Evolutionary conservation across 2,888 invertebrate species (phyloP), one percentile per base, ranked within the genome.

Genomic region (Hypena proboscidalis): DNA sequence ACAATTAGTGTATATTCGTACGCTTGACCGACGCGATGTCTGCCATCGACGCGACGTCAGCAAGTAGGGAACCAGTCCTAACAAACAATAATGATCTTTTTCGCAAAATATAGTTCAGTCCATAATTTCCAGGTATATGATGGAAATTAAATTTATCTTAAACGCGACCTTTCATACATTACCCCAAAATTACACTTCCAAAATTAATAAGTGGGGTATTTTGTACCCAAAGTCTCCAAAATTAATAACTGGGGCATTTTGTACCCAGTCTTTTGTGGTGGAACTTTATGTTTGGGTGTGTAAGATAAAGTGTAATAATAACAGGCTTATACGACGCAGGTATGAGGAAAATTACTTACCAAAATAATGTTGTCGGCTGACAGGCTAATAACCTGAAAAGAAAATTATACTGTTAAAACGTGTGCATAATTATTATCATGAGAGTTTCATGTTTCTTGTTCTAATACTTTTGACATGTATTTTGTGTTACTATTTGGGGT

Each of bases 121-220:
- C 11, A 48, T 55, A 17, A 25, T 42, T 7, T 45, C 46, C 9
- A 53, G 32, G 30, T 51, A 39, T 40, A 38, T 32, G 53, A 56
- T 57, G 42, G 38, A 48, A 60, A 42, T 60, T 57, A 64, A 62
- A 64, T 62, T 47, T 64, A 40, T 49, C 44, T 39, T 33, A 13
- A 53, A 51, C 47, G 54, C 47, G 43, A 43, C 30, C 41, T 53
- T 37, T 64, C 61, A 65, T 58, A 58, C 60, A 65, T 65, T 64
- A 56, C 61, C 57, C 41, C 54, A 41, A 67, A 67, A 66, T 64
- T 64, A 60, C 55, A 52, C 57, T 45, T 47, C 44, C 37, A 33
- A 67, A 62, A 67, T 67, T 67, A 67, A 67, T 67, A 56, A 54
- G 55, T 42, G 43, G 49, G 47, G 35, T 62, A 55, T 57, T 64